Conservation (phyloP, 2,797 vertebrate genomes). For the Epinephelus awoara region DNA sequence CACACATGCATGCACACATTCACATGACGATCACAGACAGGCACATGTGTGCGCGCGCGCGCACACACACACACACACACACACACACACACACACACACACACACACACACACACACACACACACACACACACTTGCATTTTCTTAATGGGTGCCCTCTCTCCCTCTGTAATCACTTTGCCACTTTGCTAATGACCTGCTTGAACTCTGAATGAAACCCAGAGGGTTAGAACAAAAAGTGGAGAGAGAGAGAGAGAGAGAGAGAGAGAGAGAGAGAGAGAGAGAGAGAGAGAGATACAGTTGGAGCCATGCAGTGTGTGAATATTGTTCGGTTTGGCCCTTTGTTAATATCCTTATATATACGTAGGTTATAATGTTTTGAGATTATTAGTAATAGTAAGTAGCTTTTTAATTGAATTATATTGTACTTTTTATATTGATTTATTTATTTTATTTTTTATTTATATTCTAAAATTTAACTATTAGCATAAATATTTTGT, state of each 20-base stretch:
- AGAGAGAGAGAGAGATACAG: not conserved
- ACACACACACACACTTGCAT: constrained; percentile 50
- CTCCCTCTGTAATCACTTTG: constrained; percentile 77
- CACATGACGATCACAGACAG: constrained; percentile 50
- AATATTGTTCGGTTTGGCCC: not conserved
- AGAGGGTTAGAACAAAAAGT: constrained; percentile 64
- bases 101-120: constrained; percentile 25
- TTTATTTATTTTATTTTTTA: not conserved
- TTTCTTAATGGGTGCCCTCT: constrained; percentile 75
- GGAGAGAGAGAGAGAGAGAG: constrained; percentile 14
- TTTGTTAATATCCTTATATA: not conserved
- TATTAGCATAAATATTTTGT: not conserved
- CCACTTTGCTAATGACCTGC: constrained; percentile 79
- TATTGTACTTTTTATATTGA: not conserved
- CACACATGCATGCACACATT: constrained; percentile 48
- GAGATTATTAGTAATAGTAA: not conserved
- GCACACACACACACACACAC: constrained; percentile 48
- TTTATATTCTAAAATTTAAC: not conserved
- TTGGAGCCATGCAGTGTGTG: constrained; percentile 12
- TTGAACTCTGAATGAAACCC: constrained; percentile 75
- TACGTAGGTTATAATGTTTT: not conserved
- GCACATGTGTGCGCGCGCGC: constrained; percentile 25
- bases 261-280: constrained; percentile 14
- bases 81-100: constrained; percentile 46
- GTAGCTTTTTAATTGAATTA: not conserved